A percentile compares a stretch with the other conserved stretches of the same genome.
Conservation (phyloP, 2,888 invertebrate species). For the Leucania comma region DNA sequence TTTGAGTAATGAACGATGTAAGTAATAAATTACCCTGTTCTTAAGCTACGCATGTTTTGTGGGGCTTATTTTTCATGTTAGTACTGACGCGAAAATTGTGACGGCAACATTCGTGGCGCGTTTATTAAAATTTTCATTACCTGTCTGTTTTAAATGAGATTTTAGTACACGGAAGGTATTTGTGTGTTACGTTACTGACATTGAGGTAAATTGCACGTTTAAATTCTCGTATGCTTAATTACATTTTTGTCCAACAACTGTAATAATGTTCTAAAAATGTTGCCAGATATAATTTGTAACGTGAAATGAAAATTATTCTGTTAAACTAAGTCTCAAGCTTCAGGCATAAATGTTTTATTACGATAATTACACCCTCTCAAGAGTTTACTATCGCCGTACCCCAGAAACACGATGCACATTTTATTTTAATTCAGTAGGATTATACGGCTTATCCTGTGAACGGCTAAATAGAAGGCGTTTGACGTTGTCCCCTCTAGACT, state of each 20-base stretch:
- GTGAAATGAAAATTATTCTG: slow-evolving; percentile 29
- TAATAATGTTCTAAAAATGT: slow-evolving; percentile 23
- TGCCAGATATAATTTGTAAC: slow-evolving; percentile 7
- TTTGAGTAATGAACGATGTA: slow-evolving; percentile 68
- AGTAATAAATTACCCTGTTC: slow-evolving; percentile 66
- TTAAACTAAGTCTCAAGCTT: slow-evolving; percentile 22
- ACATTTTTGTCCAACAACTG: neutral
- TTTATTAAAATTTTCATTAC: slow-evolving; percentile 56
- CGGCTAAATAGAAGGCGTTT: slow-evolving; percentile 86
- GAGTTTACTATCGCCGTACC: slow-evolving; percentile 47
- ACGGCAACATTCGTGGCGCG: slow-evolving; percentile 33
- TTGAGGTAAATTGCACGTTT: slow-evolving; percentile 3
- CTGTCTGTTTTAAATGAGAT: slow-evolving; percentile 44
- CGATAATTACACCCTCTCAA: slow-evolving; percentile 49
- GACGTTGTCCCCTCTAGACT: slow-evolving; percentile 81
- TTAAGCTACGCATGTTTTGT: slow-evolving; percentile 58
- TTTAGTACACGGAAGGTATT: slow-evolving; percentile 18
- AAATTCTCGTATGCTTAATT: slow-evolving; percentile 5
- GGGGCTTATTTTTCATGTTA: slow-evolving; percentile 59
- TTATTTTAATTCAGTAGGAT: slow-evolving; percentile 77
- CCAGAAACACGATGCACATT: slow-evolving; percentile 73
- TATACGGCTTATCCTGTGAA: slow-evolving; percentile 78
- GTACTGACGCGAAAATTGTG: slow-evolving; percentile 58
- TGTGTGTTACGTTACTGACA: slow-evolving; percentile 18
- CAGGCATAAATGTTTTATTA: slow-evolving; percentile 49